Evolutionary conservation across 1,140 invertebrate genomes (phyloP), one percentile per base, ranked within the genome.

Genomic region (Drosophila grimshawi): DNA sequence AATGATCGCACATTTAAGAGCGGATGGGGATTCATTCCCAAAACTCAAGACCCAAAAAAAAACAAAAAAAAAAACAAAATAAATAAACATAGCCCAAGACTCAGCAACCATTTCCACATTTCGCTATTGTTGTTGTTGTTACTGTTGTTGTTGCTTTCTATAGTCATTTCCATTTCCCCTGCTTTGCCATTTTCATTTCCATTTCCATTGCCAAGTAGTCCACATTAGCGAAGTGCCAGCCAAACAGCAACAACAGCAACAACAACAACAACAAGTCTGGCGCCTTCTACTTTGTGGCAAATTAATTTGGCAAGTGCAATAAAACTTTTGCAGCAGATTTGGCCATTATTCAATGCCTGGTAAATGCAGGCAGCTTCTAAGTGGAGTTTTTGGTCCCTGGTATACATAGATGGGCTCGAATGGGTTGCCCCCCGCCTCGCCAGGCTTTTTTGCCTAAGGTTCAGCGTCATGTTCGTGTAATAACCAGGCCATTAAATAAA

Each of bases 241-340:
- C 27, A 59, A 62, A 35, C 52, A 72, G 32, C 27, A 57, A 32
- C 56, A 74, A 51, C 33, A 62, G 30, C 33, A 66, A 29, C 56
- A 60, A 39, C 35, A 35, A 64, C 29, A 35, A 45, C 39, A 57
- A 52, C 37, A 55, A 66, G 52, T 33, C 27, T 57, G 59, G 60
- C 70, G 70, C 64, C 64, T 65, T 64, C 46, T 68, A 73, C 70
- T 73, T 73, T 68, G 70, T 70, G 66, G 72, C 76, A 76, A 76
- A 78, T 76, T 78, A 78, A 78, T 78, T 76, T 78, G 73, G 76
- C 76, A 78, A 78, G 65, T 78, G 76, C 76, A 78, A 76, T 78
- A 78, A 78, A 76, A 78, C 76, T 78, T 78, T 78, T 78, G 70
- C 64, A 73, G 76, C 76, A 78, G 67, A 78, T 78, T 78, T 78